Evolutionary conservation across 2,888 invertebrate species (phyloP).

Genomic region (Flexamia atlantica): DNA sequence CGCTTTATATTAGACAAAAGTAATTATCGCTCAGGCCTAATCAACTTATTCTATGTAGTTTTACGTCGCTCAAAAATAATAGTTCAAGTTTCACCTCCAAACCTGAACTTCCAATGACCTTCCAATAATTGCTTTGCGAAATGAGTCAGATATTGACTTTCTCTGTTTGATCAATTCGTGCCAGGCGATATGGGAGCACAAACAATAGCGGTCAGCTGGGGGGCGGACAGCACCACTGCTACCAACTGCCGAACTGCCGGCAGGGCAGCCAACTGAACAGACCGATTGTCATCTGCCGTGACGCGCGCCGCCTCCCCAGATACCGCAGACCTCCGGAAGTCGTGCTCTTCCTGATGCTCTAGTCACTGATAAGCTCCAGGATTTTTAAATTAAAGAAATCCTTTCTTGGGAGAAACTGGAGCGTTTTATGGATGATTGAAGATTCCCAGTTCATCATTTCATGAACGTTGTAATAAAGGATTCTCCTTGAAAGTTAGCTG

Average conservation of each 20-base stretch:
- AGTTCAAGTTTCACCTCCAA: too few species aligned
- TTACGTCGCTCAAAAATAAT: too few species aligned
- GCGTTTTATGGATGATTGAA: too few species aligned
- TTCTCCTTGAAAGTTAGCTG: too few species aligned
- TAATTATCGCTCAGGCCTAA: too few species aligned
- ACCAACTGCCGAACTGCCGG: slow-evolving; percentile 19
- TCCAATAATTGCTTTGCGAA: background rate
- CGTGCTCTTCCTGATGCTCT: background rate
- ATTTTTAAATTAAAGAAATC: background rate
- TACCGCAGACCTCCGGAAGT: background rate
- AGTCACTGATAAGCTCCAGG: background rate
- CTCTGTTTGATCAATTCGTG: slow-evolving; percentile 36
- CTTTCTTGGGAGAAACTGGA: slow-evolving; percentile 3
- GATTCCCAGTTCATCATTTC: too few species aligned
- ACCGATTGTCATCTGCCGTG: slow-evolving; percentile 21
- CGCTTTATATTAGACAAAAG: too few species aligned
- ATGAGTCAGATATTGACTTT: slow-evolving; percentile 33
- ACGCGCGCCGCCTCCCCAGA: background rate
- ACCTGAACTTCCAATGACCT: too few species aligned
- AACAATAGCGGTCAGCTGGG: slow-evolving; percentile 37
- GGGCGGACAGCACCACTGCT: slow-evolving; percentile 4
- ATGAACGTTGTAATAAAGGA: too few species aligned
- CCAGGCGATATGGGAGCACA: slow-evolving; percentile 22
- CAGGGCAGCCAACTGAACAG: slow-evolving; percentile 1
- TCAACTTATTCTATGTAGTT: too few species aligned